Evolutionary conservation across 2,113 vertebrate genomes (phyloP).

Genomic region (Eolophus roseicapilla): DNA sequence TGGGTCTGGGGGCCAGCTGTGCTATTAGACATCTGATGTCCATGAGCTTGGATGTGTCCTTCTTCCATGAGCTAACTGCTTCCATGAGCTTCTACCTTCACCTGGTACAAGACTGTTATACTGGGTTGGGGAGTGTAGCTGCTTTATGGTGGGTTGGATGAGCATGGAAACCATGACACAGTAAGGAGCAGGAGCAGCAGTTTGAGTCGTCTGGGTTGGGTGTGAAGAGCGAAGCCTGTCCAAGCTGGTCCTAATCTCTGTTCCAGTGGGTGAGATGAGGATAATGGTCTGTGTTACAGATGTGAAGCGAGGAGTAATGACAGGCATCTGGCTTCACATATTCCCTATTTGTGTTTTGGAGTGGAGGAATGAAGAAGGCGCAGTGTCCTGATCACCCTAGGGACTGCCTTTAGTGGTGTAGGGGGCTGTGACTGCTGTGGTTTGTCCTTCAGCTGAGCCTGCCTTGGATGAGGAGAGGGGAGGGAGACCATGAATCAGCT

Average conservation of each 20-base stretch:
- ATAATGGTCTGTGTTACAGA: not conserved
- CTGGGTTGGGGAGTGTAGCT: not conserved
- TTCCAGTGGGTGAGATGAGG: not conserved
- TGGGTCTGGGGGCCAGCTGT: not conserved
- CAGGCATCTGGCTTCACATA: not conserved
- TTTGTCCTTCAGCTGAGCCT: not conserved
- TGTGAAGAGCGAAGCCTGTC: not conserved
- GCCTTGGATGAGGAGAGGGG: not conserved
- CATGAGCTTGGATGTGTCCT: fast-evolving
- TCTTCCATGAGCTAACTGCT: not conserved
- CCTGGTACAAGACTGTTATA: not conserved
- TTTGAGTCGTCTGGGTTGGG: not conserved
- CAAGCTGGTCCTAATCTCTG: not conserved
- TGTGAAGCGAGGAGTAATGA: not conserved
- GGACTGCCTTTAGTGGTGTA: not conserved
- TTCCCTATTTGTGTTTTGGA: not conserved
- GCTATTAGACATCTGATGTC: fast-evolving
- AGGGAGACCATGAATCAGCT: not conserved
- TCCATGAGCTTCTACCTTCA: not conserved
- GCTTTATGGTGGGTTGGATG: fast-evolving
- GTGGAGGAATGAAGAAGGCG: not conserved
- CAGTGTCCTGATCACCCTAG: not conserved
- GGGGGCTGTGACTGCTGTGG: not conserved
- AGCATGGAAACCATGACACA: not conserved
- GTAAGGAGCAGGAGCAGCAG: not conserved